These are phyloP conservation scores for Torymus texanus DNA, from an alignment of 2,888 invertebrate species.

Conservation along the genomic window DNA sequence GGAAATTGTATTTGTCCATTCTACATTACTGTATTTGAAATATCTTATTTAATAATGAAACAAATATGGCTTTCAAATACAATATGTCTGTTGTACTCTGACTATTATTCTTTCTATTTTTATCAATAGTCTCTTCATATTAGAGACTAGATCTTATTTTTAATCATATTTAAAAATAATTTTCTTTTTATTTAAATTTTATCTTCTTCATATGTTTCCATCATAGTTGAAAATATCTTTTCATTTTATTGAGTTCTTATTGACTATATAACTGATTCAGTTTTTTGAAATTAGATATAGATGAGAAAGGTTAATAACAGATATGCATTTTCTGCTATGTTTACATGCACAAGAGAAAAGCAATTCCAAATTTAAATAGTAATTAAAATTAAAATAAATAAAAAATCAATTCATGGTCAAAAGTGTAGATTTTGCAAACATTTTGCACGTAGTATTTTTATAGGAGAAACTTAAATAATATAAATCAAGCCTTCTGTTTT, in stretches of 20 bases:
- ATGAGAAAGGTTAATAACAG: constrained; percentile 4
- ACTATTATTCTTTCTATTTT: neutral
- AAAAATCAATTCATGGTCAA: constrained; percentile 17
- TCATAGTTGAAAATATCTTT: neutral
- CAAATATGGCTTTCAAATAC: no score
- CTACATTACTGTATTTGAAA: no score
- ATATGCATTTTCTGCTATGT: neutral
- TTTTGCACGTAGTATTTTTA: constrained; percentile 31
- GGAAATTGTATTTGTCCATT: no score
- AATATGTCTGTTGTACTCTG: no score
- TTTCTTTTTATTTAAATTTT: constrained; percentile 9
- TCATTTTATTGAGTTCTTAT: no score
- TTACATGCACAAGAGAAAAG: constrained; percentile 1
- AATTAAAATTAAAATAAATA: constrained; percentile 3
- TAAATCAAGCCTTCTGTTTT: constrained; percentile 18
- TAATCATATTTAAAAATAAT: no score
- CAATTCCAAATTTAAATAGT: neutral
- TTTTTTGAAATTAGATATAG: neutral
- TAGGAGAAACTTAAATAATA: constrained; percentile 32
- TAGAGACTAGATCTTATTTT: no score
- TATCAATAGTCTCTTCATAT: neutral
- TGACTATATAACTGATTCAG: no score
- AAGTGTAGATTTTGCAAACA: constrained; percentile 6
- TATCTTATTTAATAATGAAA: no score
- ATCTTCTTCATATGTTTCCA: constrained; percentile 3